A percentile compares a stretch with the other conserved stretches of the same genome.
These are phyloP conservation scores for Glomeris maerens DNA, from an alignment of 1,140 invertebrate species.

Conservation along the genomic window DNA sequence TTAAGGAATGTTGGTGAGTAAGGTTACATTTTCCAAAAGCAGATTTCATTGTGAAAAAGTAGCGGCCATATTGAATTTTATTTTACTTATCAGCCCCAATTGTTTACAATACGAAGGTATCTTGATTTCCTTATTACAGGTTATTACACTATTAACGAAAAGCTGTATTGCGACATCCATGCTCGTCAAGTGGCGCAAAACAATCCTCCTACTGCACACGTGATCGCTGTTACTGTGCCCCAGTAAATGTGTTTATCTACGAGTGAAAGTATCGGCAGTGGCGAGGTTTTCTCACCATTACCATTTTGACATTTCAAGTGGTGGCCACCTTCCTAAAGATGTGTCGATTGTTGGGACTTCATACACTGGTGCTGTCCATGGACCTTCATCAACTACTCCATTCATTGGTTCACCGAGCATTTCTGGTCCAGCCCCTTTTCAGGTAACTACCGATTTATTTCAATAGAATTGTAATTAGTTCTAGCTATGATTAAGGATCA, in stretches of 20 bases:
- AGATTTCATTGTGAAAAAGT: too few species aligned
- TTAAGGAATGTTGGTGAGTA: conserved; percentile 72
- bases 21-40: too few species aligned
- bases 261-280: too few species aligned
- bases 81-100: conserved; percentile 1
- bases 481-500: too few species aligned
- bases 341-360: neutral
- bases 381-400: too few species aligned
- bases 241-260: conserved; percentile 39
- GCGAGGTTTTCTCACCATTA: too few species aligned
- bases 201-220: conserved; percentile 55
- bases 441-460: too few species aligned
- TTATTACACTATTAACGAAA: conserved; percentile 89
- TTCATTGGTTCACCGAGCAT: too few species aligned
- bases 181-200: conserved; percentile 74
- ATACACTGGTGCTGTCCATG: neutral
- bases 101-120: neutral
- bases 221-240: conserved; percentile 60
- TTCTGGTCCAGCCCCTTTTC: too few species aligned
- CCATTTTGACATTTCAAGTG: conserved; percentile 2
- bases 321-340: conserved; percentile 3
- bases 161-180: conserved; percentile 91
- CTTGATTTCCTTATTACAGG: conserved; percentile 29
- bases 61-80: too few species aligned
- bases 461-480: too few species aligned